Base-by-base conservation (phyloP, 1,140 invertebrate genomes). In the Ooceraea biroi region DNA sequence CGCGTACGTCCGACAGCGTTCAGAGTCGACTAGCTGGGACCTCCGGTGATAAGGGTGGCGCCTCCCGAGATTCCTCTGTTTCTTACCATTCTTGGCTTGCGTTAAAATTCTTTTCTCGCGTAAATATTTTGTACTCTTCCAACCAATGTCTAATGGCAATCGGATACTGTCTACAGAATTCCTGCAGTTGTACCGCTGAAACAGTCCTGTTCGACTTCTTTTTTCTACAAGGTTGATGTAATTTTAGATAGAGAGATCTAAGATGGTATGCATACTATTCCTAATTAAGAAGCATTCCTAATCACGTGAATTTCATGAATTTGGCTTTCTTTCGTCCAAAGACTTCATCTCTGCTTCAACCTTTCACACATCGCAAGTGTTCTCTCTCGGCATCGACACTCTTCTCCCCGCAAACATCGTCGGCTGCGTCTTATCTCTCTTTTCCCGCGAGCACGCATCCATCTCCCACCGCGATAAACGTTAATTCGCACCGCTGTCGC, bases 11-110 rank as follows among this genome's bases (percentile, higher is more conserved):
- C 55, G 61, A 76, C 85, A 85, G 48, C 74, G 69, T 88, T 87
- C 72, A 61, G 52, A 76, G 52, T 57, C 63, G 58, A 84, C 68
- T 73, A 87, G 50, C 58, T 80, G 27, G 60, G 76, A 61, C 77
- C 57, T 76, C 44, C n/a, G 48, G 30, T 85, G 85, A 88, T 88
- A 88, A 87, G 55, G 12, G 30, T 17, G n/a, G 7, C 25, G 48
- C 48, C 44, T 83, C 55, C 25, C 63, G 63, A 25, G 69, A 57
- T 61, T 55, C 36, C 44, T 71, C 30, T 17, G 12, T 44, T 19
- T 36, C 36, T n/a, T n/a, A 36, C 22, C 10, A 41, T 66, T 55
- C 19, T 3, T 52, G n/a, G 5, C 17, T 61, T 19, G 44, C 27
- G 60, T 22, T 11, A 52, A 7, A 68, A 57, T 17, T 25, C 11